These are phyloP conservation scores for Eugnorisma glareosa DNA, from an alignment of 2,888 invertebrate genomes.

Conservation along the genomic window DNA sequence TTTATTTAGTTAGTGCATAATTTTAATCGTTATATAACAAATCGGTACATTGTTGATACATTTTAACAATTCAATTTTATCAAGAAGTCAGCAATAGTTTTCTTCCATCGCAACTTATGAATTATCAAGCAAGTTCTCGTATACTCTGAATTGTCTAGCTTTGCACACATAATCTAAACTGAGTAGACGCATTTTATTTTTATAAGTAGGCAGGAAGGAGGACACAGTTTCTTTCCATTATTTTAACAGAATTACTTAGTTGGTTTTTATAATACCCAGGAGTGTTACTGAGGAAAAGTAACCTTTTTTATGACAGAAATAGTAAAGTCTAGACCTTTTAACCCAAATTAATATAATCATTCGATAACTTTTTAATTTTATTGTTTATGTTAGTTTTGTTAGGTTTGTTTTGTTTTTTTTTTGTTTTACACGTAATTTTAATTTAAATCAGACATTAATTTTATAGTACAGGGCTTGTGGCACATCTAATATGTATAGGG, in stretches of 20 bases:
- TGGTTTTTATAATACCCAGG: conserved; percentile 7
- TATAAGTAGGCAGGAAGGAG: neutral
- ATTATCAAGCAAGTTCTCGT: neutral
- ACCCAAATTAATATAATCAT: neutral
- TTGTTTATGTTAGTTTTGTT: no score
- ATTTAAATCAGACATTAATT: no score
- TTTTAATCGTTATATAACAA: neutral
- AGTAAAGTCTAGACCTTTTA: neutral
- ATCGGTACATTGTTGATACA: neutral
- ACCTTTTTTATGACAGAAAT: neutral
- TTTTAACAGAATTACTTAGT: neutral
- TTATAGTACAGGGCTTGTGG: no score
- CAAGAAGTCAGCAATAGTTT: neutral
- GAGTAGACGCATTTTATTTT: neutral
- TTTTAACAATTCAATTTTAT: neutral
- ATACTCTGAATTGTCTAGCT: neutral
- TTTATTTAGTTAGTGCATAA: neutral
- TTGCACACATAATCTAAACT: neutral
- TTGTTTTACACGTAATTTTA: no score
- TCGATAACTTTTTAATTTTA: no score
- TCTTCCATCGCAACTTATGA: neutral
- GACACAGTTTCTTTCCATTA: neutral
- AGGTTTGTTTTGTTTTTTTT: no score
- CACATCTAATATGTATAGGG: no score
- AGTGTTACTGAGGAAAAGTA: neutral